phyloP scores from a whole-genome alignment of 1,140 invertebrate species.

The Trinorchestia longiramus region DNA sequence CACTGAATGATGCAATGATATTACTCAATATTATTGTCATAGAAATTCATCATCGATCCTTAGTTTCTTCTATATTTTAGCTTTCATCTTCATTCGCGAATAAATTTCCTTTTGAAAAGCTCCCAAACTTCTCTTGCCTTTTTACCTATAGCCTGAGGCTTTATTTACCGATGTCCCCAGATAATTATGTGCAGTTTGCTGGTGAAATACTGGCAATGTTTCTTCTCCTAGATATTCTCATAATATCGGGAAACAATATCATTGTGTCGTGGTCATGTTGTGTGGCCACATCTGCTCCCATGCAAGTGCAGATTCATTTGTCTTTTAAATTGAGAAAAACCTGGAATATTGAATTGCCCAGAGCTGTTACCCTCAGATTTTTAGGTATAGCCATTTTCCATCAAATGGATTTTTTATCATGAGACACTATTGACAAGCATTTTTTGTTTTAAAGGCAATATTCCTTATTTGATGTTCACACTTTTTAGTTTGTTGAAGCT shows the following conservation, averaged over 20 bases:
- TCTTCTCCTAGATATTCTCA: background rate
- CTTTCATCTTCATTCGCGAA: background rate
- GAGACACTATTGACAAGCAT: too few species aligned
- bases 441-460: too few species aligned
- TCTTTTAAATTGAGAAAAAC: background rate
- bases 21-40: background rate
- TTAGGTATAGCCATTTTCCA: background rate
- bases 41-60: background rate
- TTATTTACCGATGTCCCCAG: background rate
- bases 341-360: background rate
- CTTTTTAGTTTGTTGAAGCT: too few species aligned
- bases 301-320: background rate
- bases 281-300: background rate
- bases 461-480: too few species aligned
- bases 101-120: background rate
- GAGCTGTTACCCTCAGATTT: background rate
- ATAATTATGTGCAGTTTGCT: background rate
- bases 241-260: background rate
- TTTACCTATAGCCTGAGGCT: background rate
- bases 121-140: background rate
- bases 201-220: background rate
- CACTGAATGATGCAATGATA: background rate
- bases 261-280: background rate
- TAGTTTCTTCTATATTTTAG: background rate
- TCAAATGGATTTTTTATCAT: background rate